Conservation (phyloP, 2,113 vertebrate genomes). For the Crotalus helleri region DNA sequence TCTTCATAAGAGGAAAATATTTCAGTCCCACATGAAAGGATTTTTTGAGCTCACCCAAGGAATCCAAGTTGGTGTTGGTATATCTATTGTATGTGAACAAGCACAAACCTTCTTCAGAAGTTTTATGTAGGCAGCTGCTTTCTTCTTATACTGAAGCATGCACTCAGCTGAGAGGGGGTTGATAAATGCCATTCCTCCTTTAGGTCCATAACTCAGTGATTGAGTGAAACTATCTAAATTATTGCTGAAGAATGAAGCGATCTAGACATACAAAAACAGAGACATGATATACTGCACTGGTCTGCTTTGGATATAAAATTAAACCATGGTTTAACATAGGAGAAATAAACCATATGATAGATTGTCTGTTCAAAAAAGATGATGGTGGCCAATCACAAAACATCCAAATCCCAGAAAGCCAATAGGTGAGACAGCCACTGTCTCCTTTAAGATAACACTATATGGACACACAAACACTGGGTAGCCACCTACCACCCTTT, state of each 20-base stretch:
- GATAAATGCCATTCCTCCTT: constrained; percentile 72
- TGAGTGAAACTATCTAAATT: constrained; percentile 88
- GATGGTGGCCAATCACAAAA: background rate
- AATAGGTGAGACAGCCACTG: background rate
- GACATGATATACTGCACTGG: constrained; percentile 21
- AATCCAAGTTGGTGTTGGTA: background rate
- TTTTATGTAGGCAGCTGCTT: constrained; percentile 82
- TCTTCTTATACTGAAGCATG: constrained; percentile 92
- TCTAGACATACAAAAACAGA: constrained; percentile 69
- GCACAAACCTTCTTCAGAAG: constrained; percentile 83
- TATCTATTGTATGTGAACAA: background rate
- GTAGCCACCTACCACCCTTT: background rate
- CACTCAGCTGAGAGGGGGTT: constrained; percentile 85
- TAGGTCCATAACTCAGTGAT: constrained; percentile 81
- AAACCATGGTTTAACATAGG: background rate
- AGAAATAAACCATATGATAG: background rate
- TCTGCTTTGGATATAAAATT: background rate
- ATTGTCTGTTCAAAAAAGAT: background rate
- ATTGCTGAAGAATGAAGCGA: constrained; percentile 94
- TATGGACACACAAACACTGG: background rate
- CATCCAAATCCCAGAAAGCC: background rate
- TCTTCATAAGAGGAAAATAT: constrained; percentile 2
- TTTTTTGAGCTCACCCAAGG: background rate
- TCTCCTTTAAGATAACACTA: background rate
- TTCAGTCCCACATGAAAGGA: background rate